Evolutionary conservation across 2,888 invertebrate genomes (phyloP).

Genomic region (Sphinx pinastri): DNA sequence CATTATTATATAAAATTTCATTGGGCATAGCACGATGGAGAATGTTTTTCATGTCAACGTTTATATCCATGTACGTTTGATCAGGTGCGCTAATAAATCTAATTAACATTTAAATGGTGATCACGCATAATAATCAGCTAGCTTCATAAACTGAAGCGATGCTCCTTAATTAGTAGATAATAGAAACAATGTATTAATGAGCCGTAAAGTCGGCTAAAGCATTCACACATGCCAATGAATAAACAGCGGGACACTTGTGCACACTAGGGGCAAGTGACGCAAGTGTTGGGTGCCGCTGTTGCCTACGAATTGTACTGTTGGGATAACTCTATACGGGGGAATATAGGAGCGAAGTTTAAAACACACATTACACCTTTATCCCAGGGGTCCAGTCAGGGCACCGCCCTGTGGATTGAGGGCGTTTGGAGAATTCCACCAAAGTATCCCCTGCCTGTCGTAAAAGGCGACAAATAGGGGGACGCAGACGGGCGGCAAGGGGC

Average conservation of each 20-base stretch:
- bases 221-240: conserved; percentile 54
- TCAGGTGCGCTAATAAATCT: conserved; percentile 77
- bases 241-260: conserved; percentile 64
- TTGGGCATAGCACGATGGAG: conserved; percentile 41
- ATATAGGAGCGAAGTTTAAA: no score
- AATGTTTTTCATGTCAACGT: conserved; percentile 52
- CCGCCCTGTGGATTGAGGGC: no score
- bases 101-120: conserved; percentile 83
- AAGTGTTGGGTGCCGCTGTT: conserved; percentile 43
- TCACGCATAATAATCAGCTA: conserved; percentile 81
- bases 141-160: conserved; percentile 71
- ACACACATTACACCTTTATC: no score
- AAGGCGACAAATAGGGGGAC: no score
- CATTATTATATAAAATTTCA: conserved; percentile 45
- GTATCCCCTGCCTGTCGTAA: no score
- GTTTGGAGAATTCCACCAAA: no score
- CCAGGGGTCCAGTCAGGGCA: no score
- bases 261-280: conserved; percentile 60
- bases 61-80: conserved; percentile 59
- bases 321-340: not conserved
- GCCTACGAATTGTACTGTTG: conserved; percentile 2
- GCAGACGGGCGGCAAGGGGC: no score
- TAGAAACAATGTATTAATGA: conserved; percentile 66
- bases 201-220: conserved; percentile 63
- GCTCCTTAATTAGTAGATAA: conserved; percentile 78